A percentile compares a stretch with the other conserved stretches of the same genome.
Evolutionary conservation across 2,113 vertebrate genomes (phyloP).

Genomic region (Delphinapterus leucas): DNA sequence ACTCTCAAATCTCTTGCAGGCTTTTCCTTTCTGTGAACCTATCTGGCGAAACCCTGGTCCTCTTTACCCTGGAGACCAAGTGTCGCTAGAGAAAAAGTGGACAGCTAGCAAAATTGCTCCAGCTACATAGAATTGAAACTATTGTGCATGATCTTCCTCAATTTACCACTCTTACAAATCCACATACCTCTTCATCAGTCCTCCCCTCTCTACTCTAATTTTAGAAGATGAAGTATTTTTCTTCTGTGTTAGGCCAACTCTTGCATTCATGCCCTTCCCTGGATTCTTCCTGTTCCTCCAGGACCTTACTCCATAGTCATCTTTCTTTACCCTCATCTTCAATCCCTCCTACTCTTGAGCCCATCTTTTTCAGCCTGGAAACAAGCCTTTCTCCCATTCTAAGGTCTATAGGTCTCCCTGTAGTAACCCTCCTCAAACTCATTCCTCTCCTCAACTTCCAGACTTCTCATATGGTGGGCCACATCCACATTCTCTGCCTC

Average conservation of each 20-base stretch:
- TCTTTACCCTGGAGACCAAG: background rate
- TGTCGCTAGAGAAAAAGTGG: background rate
- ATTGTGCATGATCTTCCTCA: background rate
- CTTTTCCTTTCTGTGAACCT: background rate
- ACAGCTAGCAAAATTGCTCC: background rate
- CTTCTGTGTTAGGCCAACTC: background rate
- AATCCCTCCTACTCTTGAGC: background rate
- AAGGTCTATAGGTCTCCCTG: background rate
- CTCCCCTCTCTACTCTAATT: background rate
- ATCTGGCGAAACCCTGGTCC: background rate
- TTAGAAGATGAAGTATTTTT: background rate
- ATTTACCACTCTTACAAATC: background rate
- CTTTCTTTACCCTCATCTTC: background rate
- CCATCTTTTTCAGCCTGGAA: background rate
- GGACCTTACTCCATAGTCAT: background rate
- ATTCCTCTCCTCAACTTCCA: background rate
- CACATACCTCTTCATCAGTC: background rate
- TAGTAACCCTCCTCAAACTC: background rate
- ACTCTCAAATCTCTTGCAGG: background rate
- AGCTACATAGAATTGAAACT: background rate
- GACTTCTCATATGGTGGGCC: background rate
- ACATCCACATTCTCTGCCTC: background rate
- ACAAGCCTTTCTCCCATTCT: background rate
- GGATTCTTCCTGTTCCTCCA: background rate
- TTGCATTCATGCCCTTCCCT: background rate